A percentile compares a stretch with the other conserved stretches of the same genome.
These are phyloP conservation scores for Gallinago media DNA, from an alignment of 2,113 vertebrate species.

Conservation along the genomic window DNA sequence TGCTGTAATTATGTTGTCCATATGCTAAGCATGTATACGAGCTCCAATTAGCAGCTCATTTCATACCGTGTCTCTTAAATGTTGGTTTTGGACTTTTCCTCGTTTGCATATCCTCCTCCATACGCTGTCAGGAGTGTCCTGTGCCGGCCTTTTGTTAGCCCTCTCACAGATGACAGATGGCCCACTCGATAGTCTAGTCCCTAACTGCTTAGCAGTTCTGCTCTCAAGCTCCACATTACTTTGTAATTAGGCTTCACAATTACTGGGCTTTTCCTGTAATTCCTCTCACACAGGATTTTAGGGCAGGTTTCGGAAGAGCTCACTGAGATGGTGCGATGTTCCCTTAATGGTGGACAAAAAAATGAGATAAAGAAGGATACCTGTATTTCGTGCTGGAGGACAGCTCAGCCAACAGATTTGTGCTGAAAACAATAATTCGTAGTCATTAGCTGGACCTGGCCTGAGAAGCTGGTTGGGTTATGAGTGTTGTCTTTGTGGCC, in stretches of 20 bases:
- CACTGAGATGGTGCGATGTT: fast-evolving
- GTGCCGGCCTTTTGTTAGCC: background rate
- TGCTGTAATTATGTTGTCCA: background rate
- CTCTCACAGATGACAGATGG: background rate
- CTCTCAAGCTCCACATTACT: background rate
- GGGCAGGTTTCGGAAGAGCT: background rate
- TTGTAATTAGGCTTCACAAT: constrained; percentile 7
- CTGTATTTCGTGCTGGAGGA: background rate
- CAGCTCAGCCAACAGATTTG: background rate
- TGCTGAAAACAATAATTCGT: background rate
- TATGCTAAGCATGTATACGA: background rate
- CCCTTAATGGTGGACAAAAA: background rate
- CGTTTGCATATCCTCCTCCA: background rate
- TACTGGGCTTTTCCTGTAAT: background rate
- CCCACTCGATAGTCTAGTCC: background rate
- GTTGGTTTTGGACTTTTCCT: background rate
- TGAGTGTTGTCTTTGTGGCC: background rate
- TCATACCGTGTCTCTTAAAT: background rate
- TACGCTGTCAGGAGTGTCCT: background rate
- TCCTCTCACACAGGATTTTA: background rate
- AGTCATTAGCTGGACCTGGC: background rate
- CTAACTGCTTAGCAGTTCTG: constrained; percentile 11
- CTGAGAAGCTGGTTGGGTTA: background rate
- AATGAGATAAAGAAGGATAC: background rate
- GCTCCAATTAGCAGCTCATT: background rate